These are phyloP conservation scores for Lepidocolaptes lacrymiger DNA, from an alignment of 2,797 vertebrate genomes.

Conservation along the genomic window DNA sequence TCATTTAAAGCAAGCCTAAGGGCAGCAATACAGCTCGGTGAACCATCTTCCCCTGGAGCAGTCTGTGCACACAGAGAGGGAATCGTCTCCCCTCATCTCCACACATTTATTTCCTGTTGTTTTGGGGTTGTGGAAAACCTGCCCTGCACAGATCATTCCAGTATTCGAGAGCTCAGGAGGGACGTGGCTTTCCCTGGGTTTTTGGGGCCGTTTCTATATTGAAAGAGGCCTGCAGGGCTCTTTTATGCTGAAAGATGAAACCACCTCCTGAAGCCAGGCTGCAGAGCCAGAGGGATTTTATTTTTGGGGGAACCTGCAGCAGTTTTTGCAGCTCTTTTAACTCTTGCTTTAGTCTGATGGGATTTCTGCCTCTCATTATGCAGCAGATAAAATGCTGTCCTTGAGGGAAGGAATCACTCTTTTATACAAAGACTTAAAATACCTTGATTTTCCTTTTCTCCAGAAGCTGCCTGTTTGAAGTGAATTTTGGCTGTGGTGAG, in stretches of 20 bases:
- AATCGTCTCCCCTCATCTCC: not conserved
- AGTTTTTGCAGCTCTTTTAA: slow-evolving; percentile 2
- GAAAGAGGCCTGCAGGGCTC: not conserved
- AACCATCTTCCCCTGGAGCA: not conserved
- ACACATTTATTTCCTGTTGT: not conserved
- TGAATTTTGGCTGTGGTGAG: not conserved
- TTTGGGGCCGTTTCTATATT: not conserved
- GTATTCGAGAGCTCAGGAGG: not conserved
- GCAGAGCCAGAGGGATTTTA: not conserved
- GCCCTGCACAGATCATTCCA: not conserved
- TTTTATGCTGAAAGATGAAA: slow-evolving; percentile 24
- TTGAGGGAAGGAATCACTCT: slow-evolving; percentile 1
- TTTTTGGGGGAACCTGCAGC: not conserved
- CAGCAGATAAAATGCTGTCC: slow-evolving; percentile 23
- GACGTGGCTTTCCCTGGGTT: not conserved
- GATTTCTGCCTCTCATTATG: slow-evolving; percentile 38
- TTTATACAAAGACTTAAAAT: not conserved
- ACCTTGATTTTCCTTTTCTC: not conserved
- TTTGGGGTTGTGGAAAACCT: not conserved
- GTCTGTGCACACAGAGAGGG: not conserved
- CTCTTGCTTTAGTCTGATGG: slow-evolving; percentile 6
- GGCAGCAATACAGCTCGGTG: not conserved
- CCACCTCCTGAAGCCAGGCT: not conserved
- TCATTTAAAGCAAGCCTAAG: not conserved
- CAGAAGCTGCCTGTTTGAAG: not conserved